These are phyloP conservation scores for Aselliscus stoliczkanus DNA, from an alignment of 2,797 vertebrate genomes.

Conservation along the genomic window DNA sequence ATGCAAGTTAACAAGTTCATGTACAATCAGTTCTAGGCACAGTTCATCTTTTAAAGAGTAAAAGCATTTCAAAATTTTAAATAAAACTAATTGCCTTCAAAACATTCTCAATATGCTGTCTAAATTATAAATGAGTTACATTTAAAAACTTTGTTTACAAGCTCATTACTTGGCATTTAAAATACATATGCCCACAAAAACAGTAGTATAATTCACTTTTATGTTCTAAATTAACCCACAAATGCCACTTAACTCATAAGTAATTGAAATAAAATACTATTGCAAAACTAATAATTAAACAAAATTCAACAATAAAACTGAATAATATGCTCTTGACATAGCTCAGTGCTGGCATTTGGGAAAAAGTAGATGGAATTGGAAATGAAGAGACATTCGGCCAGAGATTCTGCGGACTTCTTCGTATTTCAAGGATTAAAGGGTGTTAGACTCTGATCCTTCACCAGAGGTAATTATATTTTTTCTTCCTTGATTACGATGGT, in stretches of 20 bases:
- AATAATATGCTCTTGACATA: neutral
- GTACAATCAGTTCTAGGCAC: neutral
- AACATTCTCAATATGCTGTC: neutral
- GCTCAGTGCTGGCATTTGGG: neutral
- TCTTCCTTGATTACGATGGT: neutral
- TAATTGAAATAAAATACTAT: neutral
- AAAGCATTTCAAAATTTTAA: neutral
- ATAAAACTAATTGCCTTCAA: neutral
- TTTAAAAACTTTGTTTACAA: neutral
- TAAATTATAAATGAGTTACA: neutral
- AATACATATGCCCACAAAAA: neutral
- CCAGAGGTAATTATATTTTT: rapidly evolving
- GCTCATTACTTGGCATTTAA: neutral
- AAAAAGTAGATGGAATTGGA: neutral
- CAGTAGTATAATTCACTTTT: neutral
- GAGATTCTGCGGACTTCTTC: neutral
- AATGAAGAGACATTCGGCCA: too few species aligned
- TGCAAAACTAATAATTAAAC: neutral
- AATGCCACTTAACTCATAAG: neutral
- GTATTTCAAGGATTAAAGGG: neutral
- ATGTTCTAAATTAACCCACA: neutral
- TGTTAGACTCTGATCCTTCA: neutral
- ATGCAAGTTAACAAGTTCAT: neutral
- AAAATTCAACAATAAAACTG: neutral
- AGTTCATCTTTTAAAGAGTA: neutral